Evolutionary conservation across 2,113 vertebrate genomes (phyloP).

Genomic region (Salvelinus fontinalis): DNA sequence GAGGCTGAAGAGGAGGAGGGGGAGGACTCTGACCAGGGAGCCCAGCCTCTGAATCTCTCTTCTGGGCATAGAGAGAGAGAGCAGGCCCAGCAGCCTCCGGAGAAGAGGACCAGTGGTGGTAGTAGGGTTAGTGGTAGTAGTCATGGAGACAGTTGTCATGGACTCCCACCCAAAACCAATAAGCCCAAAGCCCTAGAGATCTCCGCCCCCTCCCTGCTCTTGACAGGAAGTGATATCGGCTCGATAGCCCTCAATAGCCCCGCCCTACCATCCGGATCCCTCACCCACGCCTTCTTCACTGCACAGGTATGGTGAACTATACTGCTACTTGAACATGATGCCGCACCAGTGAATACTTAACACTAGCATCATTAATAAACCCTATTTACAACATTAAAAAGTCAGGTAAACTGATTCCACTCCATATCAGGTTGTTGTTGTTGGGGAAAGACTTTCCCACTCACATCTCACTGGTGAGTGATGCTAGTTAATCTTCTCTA

Average conservation of each 20-base stretch:
- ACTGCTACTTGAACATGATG: background rate
- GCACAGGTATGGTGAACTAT: slow-evolving; percentile 81
- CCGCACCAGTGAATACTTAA: background rate
- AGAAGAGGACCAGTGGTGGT: slow-evolving; percentile 55
- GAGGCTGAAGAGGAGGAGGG: slow-evolving; percentile 74
- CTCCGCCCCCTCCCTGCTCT: slow-evolving; percentile 84
- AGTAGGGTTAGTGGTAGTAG: slow-evolving; percentile 40
- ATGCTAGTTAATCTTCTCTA: slow-evolving; percentile 18
- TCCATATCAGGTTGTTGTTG: background rate
- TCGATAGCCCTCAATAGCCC: slow-evolving; percentile 96
- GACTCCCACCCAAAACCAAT: slow-evolving; percentile 89
- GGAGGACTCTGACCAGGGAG: slow-evolving; percentile 75
- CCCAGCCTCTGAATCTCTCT: slow-evolving; percentile 93
- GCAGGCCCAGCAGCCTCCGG: slow-evolving; percentile 72
- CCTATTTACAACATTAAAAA: background rate
- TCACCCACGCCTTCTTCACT: slow-evolving; percentile 94
- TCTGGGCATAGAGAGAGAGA: slow-evolving; percentile 87
- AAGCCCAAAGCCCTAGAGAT: slow-evolving; percentile 97
- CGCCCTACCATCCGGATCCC: slow-evolving; percentile 88
- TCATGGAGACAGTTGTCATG: slow-evolving; percentile 53
- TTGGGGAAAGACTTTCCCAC: background rate
- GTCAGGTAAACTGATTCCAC: no score
- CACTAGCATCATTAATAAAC: background rate
- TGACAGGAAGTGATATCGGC: slow-evolving; percentile 86
- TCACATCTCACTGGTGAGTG: background rate